A percentile compares a stretch with the other conserved stretches of the same genome.
phyloP scores from a whole-genome alignment of 1,140 invertebrate species.

The Vanessa atalanta region DNA sequence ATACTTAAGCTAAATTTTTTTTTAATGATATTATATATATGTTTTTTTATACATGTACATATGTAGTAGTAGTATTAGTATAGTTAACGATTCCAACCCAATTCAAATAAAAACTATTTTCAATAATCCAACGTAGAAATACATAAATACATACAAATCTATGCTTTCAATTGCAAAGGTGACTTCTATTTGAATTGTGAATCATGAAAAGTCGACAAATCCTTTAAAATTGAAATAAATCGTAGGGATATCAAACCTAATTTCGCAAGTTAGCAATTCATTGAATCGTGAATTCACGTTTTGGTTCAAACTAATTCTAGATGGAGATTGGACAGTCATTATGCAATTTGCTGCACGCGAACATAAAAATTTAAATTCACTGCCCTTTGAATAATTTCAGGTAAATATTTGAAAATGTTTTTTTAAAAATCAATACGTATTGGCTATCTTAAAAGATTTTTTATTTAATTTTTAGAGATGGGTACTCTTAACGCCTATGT shows the following conservation, averaged over 20 bases:
- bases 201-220: not conserved
- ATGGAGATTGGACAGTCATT: slow-evolving; percentile 33
- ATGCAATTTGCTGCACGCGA: slow-evolving; percentile 35
- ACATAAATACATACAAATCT: not conserved
- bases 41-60: too few relatives aligned
- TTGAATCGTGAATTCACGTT: slow-evolving; percentile 20
- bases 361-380: slow-evolving; percentile 27
- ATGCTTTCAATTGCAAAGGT: not conserved
- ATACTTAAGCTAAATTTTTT: too few relatives aligned
- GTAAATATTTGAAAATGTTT: slow-evolving; percentile 27
- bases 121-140: too few relatives aligned
- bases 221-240: slow-evolving; percentile 11
- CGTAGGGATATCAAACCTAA: slow-evolving; percentile 2
- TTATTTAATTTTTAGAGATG: too few relatives aligned
- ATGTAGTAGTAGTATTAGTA: too few relatives aligned
- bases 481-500: too few relatives aligned
- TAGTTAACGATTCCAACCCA: too few relatives aligned
- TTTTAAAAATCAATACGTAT: slow-evolving; percentile 11
- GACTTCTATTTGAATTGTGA: not conserved
- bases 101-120: too few relatives aligned
- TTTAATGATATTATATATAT: too few relatives aligned
- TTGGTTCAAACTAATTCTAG: slow-evolving; percentile 27
- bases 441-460: not conserved
- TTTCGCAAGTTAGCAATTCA: slow-evolving; percentile 21
- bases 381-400: slow-evolving; percentile 24